Conservation (phyloP, 1,140 invertebrate species). For the Streblospio benedicti region DNA sequence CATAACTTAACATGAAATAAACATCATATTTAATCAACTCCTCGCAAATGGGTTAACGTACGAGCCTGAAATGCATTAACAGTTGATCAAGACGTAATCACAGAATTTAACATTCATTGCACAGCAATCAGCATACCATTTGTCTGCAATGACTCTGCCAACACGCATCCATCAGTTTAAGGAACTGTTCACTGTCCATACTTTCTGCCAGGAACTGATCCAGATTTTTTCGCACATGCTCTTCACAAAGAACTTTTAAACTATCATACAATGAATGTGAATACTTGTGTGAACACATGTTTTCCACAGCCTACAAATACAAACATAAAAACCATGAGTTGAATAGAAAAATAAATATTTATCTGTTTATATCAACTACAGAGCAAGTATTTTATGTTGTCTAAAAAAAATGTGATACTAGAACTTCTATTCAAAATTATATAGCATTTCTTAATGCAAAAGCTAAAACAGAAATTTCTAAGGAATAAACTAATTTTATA, state of each 20-base stretch:
- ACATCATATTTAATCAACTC: neutral
- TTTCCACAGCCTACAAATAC: constrained; percentile 68
- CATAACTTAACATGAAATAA: neutral
- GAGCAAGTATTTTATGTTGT: too few species aligned
- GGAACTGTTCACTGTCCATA: constrained; percentile 81
- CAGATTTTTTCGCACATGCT: constrained; percentile 80
- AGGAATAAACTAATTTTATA: too few species aligned
- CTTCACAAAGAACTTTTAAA: constrained; percentile 72
- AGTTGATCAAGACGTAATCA: neutral
- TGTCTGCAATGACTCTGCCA: constrained; percentile 92
- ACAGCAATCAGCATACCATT: constrained; percentile 54
- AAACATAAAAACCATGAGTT: neutral
- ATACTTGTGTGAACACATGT: constrained; percentile 96
- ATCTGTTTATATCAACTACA: neutral
- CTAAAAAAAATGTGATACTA: too few species aligned
- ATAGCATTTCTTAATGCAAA: too few species aligned
- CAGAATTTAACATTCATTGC: neutral
- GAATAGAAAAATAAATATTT: neutral
- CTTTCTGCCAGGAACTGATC: constrained; percentile 80
- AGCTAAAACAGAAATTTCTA: too few species aligned
- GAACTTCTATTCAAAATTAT: too few species aligned
- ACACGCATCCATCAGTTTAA: constrained; percentile 88
- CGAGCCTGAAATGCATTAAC: neutral
- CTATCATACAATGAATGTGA: constrained; percentile 79
- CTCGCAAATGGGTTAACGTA: neutral